Conservation (phyloP, 2,888 invertebrate genomes). For the Apamea anceps region DNA sequence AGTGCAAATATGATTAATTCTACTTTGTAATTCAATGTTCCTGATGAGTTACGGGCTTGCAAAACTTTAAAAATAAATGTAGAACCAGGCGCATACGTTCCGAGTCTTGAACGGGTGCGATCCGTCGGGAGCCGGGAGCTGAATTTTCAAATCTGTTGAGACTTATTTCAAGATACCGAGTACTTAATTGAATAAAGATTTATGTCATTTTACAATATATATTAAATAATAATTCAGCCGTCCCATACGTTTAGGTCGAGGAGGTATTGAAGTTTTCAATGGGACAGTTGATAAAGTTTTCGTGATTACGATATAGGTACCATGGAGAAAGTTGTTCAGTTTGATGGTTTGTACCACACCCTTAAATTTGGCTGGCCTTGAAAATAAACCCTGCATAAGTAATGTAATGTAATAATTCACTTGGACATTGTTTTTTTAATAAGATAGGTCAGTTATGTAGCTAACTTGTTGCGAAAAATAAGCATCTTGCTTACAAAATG, state of each 20-base stretch:
- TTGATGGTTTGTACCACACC: background rate
- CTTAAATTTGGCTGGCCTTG: background rate
- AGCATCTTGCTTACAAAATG: background rate
- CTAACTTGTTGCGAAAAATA: background rate
- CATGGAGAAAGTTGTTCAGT: background rate
- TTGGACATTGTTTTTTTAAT: background rate
- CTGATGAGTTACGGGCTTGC: background rate
- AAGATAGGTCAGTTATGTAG: background rate
- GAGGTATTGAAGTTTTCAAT: too few species aligned
- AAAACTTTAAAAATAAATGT: background rate
- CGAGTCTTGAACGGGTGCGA: background rate
- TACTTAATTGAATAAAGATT: background rate
- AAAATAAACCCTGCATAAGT: too few species aligned
- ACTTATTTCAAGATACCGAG: background rate
- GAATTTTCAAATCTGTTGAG: background rate
- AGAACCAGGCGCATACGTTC: background rate
- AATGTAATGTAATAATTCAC: background rate
- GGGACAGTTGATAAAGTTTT: too few species aligned
- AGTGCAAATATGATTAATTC: background rate
- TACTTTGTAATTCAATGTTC: background rate
- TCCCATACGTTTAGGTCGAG: too few species aligned
- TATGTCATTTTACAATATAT: too few species aligned
- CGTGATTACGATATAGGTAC: too few species aligned
- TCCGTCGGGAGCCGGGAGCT: conserved; percentile 49
- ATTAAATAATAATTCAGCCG: too few species aligned